Evolutionary conservation across 2,888 invertebrate genomes (phyloP), one percentile per base, ranked within the genome.

Genomic region (Apoda limacodes): DNA sequence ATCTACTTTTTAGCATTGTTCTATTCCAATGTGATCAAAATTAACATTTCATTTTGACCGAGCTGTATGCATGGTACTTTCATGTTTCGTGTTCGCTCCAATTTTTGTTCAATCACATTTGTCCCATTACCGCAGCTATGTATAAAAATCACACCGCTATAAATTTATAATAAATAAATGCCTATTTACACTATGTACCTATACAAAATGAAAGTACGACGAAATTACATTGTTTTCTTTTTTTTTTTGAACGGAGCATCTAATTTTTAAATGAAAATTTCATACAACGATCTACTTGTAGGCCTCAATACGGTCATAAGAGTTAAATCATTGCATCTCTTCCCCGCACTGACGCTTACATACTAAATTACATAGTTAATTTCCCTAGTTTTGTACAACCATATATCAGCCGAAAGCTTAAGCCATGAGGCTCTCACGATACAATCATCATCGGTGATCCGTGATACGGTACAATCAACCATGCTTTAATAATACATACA

Each of bases 101-200:
- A 60, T 64, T 66, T 60, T 55, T 58, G 63, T 59, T 65, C 66
- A 57, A 58, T 58, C 54, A 53, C 53, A 17, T 17, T 17, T 58
- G 66, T 66, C 67, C 67, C 71, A 63, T 61, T 67, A 70, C 74
- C 74, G 69, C 71, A 68, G 70, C 72, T 70, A 72, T 70, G 71
- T 74, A 74, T 74, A 69, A 71, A 75, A 72, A 71, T 65, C 75
- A 74, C 74, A 70, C 75, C 66, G 78, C 75, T 72, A 72, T 74
- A 64, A 75, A 72, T 78, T 76, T 74, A 76, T 75, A 78, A 80
- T 80, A 80, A 78, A 78, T 80, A 80, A 80, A 80, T 80, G 80
- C 80, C 80, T 80, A 80, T 80, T 76, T 78, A 80, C 78, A 78
- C 78, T 80, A 80, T 74, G 72, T 74, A 69, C 69, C 76, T 78